phyloP scores from a whole-genome alignment of 2,888 invertebrate genomes.

The Cerceris ruficornis region DNA sequence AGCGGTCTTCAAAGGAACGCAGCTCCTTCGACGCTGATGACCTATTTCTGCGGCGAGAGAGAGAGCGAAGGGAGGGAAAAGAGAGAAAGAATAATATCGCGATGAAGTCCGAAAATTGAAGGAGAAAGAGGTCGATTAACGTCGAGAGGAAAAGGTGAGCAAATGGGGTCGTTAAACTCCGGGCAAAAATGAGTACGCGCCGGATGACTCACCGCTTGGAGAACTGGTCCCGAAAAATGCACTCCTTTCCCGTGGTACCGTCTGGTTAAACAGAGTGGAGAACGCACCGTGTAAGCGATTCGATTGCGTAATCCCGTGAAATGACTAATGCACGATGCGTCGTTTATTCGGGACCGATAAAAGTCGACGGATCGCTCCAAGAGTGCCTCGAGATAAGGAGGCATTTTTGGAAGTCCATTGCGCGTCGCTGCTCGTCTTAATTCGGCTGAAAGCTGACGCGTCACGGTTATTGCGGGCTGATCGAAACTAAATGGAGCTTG shows the following conservation, averaged over 20 bases:
- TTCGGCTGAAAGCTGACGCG: too few species aligned
- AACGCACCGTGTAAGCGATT: slow-evolving; percentile 16
- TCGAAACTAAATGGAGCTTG: too few species aligned
- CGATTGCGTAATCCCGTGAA: not conserved
- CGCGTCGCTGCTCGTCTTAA: too few species aligned
- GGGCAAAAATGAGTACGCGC: slow-evolving; percentile 43
- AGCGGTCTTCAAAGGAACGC: too few species aligned
- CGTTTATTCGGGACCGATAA: too few species aligned
- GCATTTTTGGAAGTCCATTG: too few species aligned
- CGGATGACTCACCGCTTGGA: slow-evolving; percentile 54
- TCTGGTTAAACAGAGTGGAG: slow-evolving; percentile 22
- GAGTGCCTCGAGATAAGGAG: too few species aligned
- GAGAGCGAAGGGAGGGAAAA: not conserved
- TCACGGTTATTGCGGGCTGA: too few species aligned
- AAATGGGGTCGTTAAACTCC: slow-evolving; percentile 56
- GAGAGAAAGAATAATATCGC: not conserved
- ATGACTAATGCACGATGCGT: not conserved
- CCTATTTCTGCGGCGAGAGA: too few species aligned
- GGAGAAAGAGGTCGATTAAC: slow-evolving; percentile 11
- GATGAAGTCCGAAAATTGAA: not conserved
- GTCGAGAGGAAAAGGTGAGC: slow-evolving; percentile 4
- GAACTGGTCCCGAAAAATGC: slow-evolving; percentile 58
- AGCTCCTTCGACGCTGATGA: too few species aligned
- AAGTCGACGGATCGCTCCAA: too few species aligned
- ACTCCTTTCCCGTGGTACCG: slow-evolving; percentile 15